Evolutionary conservation across 1,140 invertebrate species (phyloP), one percentile per base, ranked within the genome.

Genomic region (Pissodes strobi): DNA sequence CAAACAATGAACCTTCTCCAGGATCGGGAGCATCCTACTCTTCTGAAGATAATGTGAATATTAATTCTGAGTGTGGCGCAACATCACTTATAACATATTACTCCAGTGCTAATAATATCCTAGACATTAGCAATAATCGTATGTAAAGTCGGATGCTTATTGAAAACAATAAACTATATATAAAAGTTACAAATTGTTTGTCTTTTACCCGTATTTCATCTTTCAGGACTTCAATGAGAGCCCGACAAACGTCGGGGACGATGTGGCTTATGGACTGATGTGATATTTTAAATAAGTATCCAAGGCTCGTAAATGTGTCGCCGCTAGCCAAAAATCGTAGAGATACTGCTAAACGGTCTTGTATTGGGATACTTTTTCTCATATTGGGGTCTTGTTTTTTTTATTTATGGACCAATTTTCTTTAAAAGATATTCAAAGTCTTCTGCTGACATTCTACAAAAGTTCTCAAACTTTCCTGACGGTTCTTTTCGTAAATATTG

Each of bases 301-400:
- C 48, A 13, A 72, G 51, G 49, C 64, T 69, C 17, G 27, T 64
- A 62, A 69, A 71, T 48, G 53, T 55, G 45, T 72, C 72, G 39
- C 74, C 74, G 49, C 69, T 70, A 19, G 70, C 71, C 21, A 74
- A 64, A 65, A 67, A 75, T 66, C 71, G 60, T 23, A 75, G 55
- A 43, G 74, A 72, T 8, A 74, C 27, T 43, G 64, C 55, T 56
- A 75, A 60, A 39, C 69, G 52, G 43, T 74, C 64, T 62, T 69
- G 19, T 53, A 38, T 23, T 1, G 59, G 59, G 17, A 62, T 62
- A 17, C 19, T 22, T 37, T 49, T 51, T 41, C 56, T 51, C 45
- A 60, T 51, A n/a, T 51, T 34, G n/a, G 58, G 51, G 23, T 51
- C 58, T 51, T 49, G 21, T 68, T 71, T 71, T 27, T 21, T 56